Base-by-base conservation (phyloP, 2,797 vertebrate genomes). In the Cyprinella venusta region DNA sequence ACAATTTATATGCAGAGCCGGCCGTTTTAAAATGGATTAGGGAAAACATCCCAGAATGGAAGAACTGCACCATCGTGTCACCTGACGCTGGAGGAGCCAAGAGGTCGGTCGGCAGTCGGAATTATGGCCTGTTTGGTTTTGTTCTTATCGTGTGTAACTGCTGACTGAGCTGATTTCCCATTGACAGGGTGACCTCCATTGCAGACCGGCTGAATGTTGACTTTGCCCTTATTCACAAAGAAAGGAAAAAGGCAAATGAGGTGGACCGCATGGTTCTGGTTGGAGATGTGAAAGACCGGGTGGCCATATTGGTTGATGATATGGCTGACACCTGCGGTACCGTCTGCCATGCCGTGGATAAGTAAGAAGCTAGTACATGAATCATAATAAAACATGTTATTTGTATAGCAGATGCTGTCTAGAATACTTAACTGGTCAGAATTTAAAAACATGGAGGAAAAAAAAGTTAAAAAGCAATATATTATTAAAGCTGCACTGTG, bases 311-410 rank as follows among this genome's bases (percentile, higher is more conserved):
- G 13, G 98, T 99, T 0, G 98, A 99, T 84, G 98, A 99, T 86
- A 99, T 99, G 98, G 98, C 98, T 2, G 98, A 99, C 89, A 99
- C 98, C 0, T 99, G 98, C 82, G 98, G 98, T 21, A 99, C 98
- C 76, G 92, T 99, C 89, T 99, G 98, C 89, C 97, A 99, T 0
- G 98, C 98, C 64, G 98, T 97, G 56, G 98, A 99, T 92, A 99
- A 97, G 98, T 99, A 90, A 95, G 94, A 91, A 42, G 6, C 63
- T 21, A 8, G 18, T 2, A 42, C 13, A 21, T n/a, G n/a, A 36
- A 26, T 36, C 36, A 6, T 9, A 38, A 40, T n/a, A 6, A 40
- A 24, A 9, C 7, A 24, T 9, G 18, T n/a, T 45, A 16, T 75
- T 38, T 65, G 9, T 7, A 19, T 42, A 42, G 33, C n/a, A 7